Evolutionary conservation across 2,888 invertebrate genomes (phyloP).

Genomic region (Tricholauxania praeusta): DNA sequence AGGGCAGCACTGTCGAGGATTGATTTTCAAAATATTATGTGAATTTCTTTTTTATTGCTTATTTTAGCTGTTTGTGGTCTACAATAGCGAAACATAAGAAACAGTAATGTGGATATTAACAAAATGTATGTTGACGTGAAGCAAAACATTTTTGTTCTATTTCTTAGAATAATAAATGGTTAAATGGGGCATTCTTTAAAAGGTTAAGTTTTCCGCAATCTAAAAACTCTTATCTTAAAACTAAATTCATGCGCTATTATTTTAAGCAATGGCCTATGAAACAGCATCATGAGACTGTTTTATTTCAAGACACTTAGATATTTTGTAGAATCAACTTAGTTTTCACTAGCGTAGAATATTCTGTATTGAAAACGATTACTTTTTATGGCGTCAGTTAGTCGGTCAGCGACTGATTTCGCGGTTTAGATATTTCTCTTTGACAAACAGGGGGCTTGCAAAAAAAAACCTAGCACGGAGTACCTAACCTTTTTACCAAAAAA

Average conservation of each 20-base stretch:
- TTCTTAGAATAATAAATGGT: neutral
- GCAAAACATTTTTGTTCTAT: neutral
- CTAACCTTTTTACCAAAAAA: too few species aligned
- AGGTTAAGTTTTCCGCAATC: too few species aligned
- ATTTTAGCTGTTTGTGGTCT: neutral
- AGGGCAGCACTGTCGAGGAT: neutral
- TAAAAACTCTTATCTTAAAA: too few species aligned
- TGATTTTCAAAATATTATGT: neutral
- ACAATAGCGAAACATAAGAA: neutral
- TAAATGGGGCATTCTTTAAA: neutral
- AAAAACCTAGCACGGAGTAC: too few species aligned
- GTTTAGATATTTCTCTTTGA: too few species aligned
- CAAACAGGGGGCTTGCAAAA: too few species aligned
- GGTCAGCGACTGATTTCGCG: too few species aligned
- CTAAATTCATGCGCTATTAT: neutral
- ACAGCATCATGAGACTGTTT: neutral
- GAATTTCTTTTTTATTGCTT: slow-evolving; percentile 20
- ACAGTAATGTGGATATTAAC: neutral
- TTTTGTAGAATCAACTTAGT: too few species aligned
- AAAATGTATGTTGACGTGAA: neutral
- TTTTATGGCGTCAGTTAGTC: too few species aligned
- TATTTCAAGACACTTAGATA: too few species aligned
- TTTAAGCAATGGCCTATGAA: neutral
- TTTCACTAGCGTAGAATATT: too few species aligned
- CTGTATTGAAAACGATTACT: too few species aligned